Percentiles rank a stretch among this genome's conserved stretches.
These are phyloP conservation scores for Armadillidium nasatum DNA, from an alignment of 1,140 invertebrate species.

Conservation along the genomic window DNA sequence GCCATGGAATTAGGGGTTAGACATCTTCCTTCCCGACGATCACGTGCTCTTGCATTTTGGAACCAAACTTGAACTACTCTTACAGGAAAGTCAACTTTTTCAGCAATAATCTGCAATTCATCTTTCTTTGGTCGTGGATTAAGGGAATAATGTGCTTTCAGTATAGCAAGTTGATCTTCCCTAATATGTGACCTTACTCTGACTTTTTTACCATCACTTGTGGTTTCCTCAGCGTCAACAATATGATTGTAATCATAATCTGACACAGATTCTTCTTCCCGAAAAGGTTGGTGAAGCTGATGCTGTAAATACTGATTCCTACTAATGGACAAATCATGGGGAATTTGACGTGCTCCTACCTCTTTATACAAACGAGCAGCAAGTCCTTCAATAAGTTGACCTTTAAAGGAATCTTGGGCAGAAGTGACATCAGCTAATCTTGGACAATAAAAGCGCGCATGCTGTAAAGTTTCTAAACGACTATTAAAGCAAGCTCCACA, in stretches of 20 bases:
- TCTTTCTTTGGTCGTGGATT: slow-evolving; percentile 91
- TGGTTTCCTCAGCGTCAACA: slow-evolving; percentile 39
- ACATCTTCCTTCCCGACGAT: slow-evolving; percentile 68
- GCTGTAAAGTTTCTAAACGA: neutral
- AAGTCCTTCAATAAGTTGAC: slow-evolving; percentile 22
- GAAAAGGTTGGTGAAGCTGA: neutral
- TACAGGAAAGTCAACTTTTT: slow-evolving; percentile 81
- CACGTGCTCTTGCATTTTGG: slow-evolving; percentile 91
- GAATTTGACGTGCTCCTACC: neutral
- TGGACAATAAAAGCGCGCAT: slow-evolving; percentile 13
- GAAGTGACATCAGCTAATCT: slow-evolving; percentile 21
- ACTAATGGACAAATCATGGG: neutral
- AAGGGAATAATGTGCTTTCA: slow-evolving; percentile 79
- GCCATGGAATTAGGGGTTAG: slow-evolving; percentile 46
- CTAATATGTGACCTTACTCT: slow-evolving; percentile 87
- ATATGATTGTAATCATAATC: slow-evolving; percentile 36
- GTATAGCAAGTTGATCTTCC: slow-evolving; percentile 82
- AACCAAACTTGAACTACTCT: slow-evolving; percentile 96
- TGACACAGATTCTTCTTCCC: slow-evolving; percentile 25
- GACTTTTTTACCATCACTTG: slow-evolving; percentile 64
- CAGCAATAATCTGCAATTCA: slow-evolving; percentile 81
- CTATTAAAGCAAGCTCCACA: slow-evolving; percentile 7
- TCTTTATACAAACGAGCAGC: slow-evolving; percentile 12
- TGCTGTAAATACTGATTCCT: slow-evolving; percentile 1
- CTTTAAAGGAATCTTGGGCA: slow-evolving; percentile 25